Evolutionary conservation across 2,113 vertebrate species (phyloP).

Genomic region (Myotis lucifugus): DNA sequence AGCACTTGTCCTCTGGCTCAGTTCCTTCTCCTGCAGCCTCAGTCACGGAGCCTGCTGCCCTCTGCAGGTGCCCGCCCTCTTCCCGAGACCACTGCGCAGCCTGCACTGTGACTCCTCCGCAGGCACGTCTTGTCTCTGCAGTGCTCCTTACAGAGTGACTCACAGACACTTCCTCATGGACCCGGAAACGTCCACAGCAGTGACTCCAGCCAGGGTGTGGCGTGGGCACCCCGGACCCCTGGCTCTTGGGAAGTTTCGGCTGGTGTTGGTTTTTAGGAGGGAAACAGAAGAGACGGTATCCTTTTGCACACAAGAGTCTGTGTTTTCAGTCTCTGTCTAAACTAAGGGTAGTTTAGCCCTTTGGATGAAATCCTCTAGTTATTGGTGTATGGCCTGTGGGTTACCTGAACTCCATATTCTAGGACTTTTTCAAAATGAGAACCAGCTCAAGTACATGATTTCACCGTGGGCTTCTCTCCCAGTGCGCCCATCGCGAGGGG

Average conservation of each 20-base stretch:
- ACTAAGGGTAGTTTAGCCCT: slow-evolving; percentile 64
- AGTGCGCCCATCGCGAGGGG: slow-evolving; percentile 77
- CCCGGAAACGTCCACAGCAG: slow-evolving; percentile 78
- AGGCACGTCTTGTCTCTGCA: slow-evolving; percentile 76
- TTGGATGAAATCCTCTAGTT: slow-evolving; percentile 73
- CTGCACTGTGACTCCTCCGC: slow-evolving; percentile 76
- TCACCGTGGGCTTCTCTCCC: slow-evolving; percentile 74
- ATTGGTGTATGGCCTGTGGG: slow-evolving; percentile 68
- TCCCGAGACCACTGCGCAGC: slow-evolving; percentile 76
- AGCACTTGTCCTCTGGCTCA: slow-evolving; percentile 80
- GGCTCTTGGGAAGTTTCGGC: slow-evolving; percentile 71
- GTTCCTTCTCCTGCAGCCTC: slow-evolving; percentile 71
- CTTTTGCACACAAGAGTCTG: slow-evolving; percentile 82
- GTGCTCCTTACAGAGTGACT: slow-evolving; percentile 77
- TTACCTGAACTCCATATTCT: slow-evolving; percentile 54
- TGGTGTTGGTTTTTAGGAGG: slow-evolving; percentile 44
- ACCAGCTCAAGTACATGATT: slow-evolving; percentile 68
- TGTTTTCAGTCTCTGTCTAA: slow-evolving; percentile 76
- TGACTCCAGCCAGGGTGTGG: slow-evolving; percentile 79
- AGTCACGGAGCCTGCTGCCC: slow-evolving; percentile 70
- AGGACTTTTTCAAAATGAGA: slow-evolving; percentile 74
- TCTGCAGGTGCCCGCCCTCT: slow-evolving; percentile 73
- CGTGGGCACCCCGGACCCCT: slow-evolving; percentile 71
- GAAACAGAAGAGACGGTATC: slow-evolving; percentile 73
- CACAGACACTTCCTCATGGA: slow-evolving; percentile 77